Percentiles rank a stretch among this genome's conserved stretches.
These are phyloP conservation scores for Agrochola lota DNA, from an alignment of 2,888 invertebrate genomes.

Conservation along the genomic window DNA sequence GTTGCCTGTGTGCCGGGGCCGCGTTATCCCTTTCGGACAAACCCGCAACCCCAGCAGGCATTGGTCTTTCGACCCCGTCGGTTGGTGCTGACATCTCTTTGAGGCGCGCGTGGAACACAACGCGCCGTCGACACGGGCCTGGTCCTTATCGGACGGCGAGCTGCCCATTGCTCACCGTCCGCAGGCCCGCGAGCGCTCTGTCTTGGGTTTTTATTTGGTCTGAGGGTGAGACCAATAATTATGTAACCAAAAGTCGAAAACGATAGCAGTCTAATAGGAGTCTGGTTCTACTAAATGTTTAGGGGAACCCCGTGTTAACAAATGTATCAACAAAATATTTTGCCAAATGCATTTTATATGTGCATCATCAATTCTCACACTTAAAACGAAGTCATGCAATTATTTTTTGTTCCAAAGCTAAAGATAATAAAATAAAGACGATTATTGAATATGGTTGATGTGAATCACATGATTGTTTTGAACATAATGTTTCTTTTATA, in stretches of 20 bases:
- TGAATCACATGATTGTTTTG: slow-evolving; percentile 9
- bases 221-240: neutral
- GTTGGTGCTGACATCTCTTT: no score
- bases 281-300: slow-evolving; percentile 1
- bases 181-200: no score
- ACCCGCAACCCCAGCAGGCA: no score
- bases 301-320: slow-evolving; percentile 2
- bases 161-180: no score
- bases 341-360: neutral
- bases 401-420: neutral
- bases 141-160: no score
- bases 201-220: no score
- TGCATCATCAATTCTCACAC: neutral
- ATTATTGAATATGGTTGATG: neutral
- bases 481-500: slow-evolving; percentile 2
- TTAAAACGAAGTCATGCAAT: neutral
- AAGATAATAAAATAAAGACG: neutral
- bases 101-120: no score
- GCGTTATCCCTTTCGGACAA: no score
- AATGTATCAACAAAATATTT: neutral
- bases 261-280: neutral
- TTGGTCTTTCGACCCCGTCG: no score
- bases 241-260: neutral
- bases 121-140: no score
- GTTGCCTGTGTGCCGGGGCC: no score